A percentile compares a stretch with the other conserved stretches of the same genome.
These are phyloP conservation scores for Alauda arvensis DNA, from an alignment of 2,797 vertebrate genomes.

Conservation along the genomic window DNA sequence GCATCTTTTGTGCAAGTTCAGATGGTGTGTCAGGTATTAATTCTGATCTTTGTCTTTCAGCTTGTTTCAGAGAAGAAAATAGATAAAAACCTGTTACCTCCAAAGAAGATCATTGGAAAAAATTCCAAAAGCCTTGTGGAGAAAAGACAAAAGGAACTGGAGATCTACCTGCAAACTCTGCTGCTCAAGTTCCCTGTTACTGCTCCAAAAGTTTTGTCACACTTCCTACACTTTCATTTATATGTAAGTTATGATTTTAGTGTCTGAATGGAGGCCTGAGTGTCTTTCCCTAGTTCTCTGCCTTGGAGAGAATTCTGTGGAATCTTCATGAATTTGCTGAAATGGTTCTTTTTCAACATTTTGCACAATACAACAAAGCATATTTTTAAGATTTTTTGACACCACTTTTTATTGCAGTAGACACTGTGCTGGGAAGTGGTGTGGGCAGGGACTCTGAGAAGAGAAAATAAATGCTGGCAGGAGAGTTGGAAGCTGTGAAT, in stretches of 20 bases:
- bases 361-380: not conserved
- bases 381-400: not conserved
- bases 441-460: not conserved
- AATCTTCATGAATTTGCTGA: not conserved
- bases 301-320: not conserved
- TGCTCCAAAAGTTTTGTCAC: constrained; percentile 83
- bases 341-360: not conserved
- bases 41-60: constrained; percentile 68
- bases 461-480: not conserved
- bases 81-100: constrained; percentile 89
- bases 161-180: constrained; percentile 91
- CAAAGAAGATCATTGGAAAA: constrained; percentile 97
- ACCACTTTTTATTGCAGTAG: not conserved
- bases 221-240: constrained; percentile 89
- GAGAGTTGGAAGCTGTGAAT: not conserved
- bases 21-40: not conserved
- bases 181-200: constrained; percentile 82
- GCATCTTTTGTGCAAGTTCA: not conserved
- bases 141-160: constrained; percentile 91
- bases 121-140: constrained; percentile 95
- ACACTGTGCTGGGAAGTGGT: not conserved
- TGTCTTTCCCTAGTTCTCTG: not conserved
- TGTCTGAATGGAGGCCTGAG: not conserved
- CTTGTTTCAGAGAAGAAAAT: constrained; percentile 88
- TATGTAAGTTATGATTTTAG: constrained; percentile 85